Base-by-base conservation (phyloP, 2,797 vertebrate genomes). In the Aulostomus chinensis region DNA sequence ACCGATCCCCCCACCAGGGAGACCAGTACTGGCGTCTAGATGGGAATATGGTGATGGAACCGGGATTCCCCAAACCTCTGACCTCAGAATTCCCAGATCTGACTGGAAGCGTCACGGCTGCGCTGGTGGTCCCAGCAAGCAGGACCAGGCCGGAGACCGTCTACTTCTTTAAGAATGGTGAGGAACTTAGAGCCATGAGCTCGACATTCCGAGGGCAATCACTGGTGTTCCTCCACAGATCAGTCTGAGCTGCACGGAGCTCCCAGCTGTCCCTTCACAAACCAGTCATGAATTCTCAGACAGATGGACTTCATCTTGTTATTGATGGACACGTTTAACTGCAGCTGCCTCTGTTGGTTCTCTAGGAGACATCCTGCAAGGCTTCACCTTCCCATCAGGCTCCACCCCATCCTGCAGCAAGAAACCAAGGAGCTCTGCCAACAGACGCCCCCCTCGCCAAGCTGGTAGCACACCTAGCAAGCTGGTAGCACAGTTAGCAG, bases 141-240 rank as follows among this genome's bases (percentile, higher is more conserved):
- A 88, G 73, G 20, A 85, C 4, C 59, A 89, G 81, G 66, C 91
- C 92, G 0, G 96, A 98, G 84, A 87, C 88, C 0, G 87, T 97
- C 0, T 93, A 90, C 76, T 97, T 98, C 84, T 96, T 97, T 68
- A 96, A 93, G 81, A 90, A 69, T 68, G 93, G 95, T 96, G 82
- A 74, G 38, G 10, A 37, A 14, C 0, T 28, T 10, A 8, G 0
- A 15, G 7, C 31, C 13, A 13, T n/a, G n/a, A n/a, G n/a, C n/a
- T n/a, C n/a, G n/a, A n/a, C n/a, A n/a, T n/a, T n/a, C n/a, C n/a
- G n/a, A n/a, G n/a, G n/a, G n/a, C n/a, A n/a, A n/a, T n/a, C n/a
- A n/a, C n/a, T n/a, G n/a, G n/a, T n/a, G n/a, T n/a, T n/a, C n/a
- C n/a, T n/a, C n/a, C n/a, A n/a, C n/a, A n/a, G n/a, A n/a, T n/a